A percentile compares a stretch with the other conserved stretches of the same genome.
phyloP scores from a whole-genome alignment of 2,888 invertebrate species.

The Hyposoter dolosus region DNA sequence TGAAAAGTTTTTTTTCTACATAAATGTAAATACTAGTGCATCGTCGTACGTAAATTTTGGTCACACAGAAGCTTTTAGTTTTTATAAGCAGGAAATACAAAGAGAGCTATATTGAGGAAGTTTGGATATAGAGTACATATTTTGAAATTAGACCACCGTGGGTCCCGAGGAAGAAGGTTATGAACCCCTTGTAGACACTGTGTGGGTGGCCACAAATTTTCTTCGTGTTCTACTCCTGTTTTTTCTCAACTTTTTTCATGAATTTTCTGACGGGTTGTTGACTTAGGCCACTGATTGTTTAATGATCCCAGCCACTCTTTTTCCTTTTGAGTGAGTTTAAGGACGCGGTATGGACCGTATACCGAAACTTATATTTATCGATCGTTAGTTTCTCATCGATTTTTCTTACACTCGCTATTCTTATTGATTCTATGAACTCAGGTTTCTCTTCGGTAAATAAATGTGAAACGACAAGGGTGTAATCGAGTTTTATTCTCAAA shows the following conservation, averaged over 20 bases:
- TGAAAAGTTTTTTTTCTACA: not conserved
- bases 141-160: conserved; percentile 74
- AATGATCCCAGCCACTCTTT: conserved; percentile 69
- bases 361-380: conserved; percentile 12
- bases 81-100: conserved; percentile 25
- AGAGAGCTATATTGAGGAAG: conserved; percentile 41
- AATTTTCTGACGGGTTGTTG: conserved; percentile 72
- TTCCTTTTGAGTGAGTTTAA: conserved; percentile 55
- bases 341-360: not conserved
- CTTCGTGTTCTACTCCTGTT: conserved; percentile 67
- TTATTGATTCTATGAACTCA: not conserved
- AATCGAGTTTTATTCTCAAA: not conserved
- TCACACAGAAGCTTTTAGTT: not conserved
- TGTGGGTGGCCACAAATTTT: conserved; percentile 76
- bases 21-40: not conserved
- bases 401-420: conserved; percentile 37
- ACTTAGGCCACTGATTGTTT: conserved; percentile 77
- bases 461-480: not conserved
- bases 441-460: not conserved
- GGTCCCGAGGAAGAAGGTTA: conserved; percentile 48
- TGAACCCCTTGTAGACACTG: conserved; percentile 48
- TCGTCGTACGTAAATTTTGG: not conserved
- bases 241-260: conserved; percentile 50
- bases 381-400: conserved; percentile 53
- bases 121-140: conserved; percentile 51